Base-by-base conservation (phyloP, 23 tunicate genomes). In the Halocynthia roretzi region DNA sequence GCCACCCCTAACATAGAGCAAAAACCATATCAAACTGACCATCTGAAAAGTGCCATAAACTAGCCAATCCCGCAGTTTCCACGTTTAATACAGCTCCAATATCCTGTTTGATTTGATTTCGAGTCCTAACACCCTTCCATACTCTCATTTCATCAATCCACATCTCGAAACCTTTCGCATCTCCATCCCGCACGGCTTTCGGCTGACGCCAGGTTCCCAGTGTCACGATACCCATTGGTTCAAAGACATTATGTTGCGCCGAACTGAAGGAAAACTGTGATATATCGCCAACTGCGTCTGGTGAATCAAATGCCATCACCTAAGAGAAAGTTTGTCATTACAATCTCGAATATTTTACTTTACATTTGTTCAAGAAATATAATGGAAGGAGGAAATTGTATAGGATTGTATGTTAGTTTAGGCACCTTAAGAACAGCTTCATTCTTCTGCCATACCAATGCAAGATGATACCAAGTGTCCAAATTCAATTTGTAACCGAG, bases 391-490 rank as follows among this genome's bases (percentile, higher is more conserved):
- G 44, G 44, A 31, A 31, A 31, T 31, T 31, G 1, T 31, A 31
- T 0, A 31, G 4, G 44, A 31, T 0, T 1, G 44, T 11, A 44
- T 40, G n/a, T 31, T 52, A 10, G 19, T 60, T 57, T 8, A 58
- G 60, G 44, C 49, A 80, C 83, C 83, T 68, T 64, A 63, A 80
- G 12, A 51, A 80, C 23, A 20, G 71, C 53, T 18, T 67, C 83
- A 52, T 67, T 80, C 60, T 80, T 67, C 56, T 80, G 68, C 83
- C 83, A 80, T 8, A 55, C 68, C 51, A 80, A 20, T n/a, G 71
- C 81, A 49, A 62, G 10, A 51, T 62, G 82, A 62, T 65, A 77
- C 82, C 82, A 77, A 44, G 71, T 63, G 9, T 60, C 23, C 44
- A 53, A 63, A 21, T 31, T 50, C 21, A 80, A 63, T n/a, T 50